Evolutionary conservation across 2,113 vertebrate species (phyloP).

Genomic region (Rissa tridactyla): DNA sequence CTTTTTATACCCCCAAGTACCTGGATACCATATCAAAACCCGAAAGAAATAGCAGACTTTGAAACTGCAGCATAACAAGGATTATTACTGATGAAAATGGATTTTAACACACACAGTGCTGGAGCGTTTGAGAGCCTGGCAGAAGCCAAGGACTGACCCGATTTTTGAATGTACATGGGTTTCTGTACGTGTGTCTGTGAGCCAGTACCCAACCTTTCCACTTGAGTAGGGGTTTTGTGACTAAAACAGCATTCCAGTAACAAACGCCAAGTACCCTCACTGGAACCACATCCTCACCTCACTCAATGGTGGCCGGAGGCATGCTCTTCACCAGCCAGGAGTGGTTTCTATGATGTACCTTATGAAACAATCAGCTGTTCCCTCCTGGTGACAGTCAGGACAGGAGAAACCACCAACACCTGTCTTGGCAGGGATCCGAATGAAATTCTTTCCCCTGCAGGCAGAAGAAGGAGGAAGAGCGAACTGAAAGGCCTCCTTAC

Average conservation of each 20-base stretch:
- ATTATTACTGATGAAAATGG: not conserved
- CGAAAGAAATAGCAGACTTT: not conserved
- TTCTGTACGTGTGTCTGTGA: accelerated
- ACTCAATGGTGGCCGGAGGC: not conserved
- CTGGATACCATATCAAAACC: not conserved
- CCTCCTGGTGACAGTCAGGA: not conserved
- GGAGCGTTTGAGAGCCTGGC: not conserved
- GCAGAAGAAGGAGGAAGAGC: not conserved
- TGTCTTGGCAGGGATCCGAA: not conserved
- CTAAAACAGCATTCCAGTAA: not conserved
- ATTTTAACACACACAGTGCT: not conserved
- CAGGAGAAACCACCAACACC: not conserved
- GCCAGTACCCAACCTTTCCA: not conserved
- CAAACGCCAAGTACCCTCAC: not conserved
- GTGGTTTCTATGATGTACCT: not conserved
- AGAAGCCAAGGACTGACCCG: not conserved
- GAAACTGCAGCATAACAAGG: not conserved
- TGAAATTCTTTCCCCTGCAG: not conserved
- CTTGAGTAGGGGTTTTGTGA: not conserved
- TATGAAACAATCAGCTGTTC: not conserved
- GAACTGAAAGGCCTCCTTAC: not conserved
- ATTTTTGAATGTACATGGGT: not conserved
- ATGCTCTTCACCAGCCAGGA: not conserved
- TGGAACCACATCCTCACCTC: not conserved
- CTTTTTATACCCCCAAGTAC: not conserved